phyloP scores from a whole-genome alignment of 2,113 vertebrate species.

The Bettongia penicillata region DNA sequence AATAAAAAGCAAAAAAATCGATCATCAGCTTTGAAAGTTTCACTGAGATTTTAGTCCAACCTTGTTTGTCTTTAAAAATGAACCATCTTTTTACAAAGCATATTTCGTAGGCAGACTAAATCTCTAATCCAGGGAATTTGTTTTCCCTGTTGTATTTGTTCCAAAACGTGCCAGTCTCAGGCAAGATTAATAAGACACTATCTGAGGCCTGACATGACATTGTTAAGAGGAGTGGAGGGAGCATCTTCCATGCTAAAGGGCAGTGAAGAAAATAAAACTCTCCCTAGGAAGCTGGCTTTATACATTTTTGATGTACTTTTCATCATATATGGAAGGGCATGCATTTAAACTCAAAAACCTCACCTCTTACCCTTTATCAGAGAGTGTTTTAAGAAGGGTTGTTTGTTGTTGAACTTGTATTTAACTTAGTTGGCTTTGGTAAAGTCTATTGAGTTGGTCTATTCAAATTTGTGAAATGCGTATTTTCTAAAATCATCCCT shows the following conservation, averaged over 20 bases:
- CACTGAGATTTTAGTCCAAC: background rate
- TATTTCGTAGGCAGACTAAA: background rate
- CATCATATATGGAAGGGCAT: slow-evolving; percentile 21
- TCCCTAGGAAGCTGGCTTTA: slow-evolving; percentile 42
- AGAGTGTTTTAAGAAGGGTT: background rate
- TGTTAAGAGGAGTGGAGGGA: background rate
- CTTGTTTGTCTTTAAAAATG: slow-evolving; percentile 18
- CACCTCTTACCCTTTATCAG: slow-evolving; percentile 10
- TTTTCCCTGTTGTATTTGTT: background rate
- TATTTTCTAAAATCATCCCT: slow-evolving; percentile 46
- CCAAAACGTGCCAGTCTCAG: background rate
- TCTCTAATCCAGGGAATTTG: background rate
- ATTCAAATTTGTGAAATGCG: slow-evolving; percentile 12
- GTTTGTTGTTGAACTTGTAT: background rate
- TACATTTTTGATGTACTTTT: slow-evolving; percentile 41
- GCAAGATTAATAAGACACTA: background rate
- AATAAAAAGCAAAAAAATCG: slow-evolving; percentile 26
- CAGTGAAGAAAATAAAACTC: slow-evolving; percentile 10
- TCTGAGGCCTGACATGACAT: slow-evolving; percentile 36
- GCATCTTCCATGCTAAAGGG: background rate
- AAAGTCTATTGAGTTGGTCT: background rate
- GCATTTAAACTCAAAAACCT: slow-evolving; percentile 44
- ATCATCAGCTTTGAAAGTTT: background rate
- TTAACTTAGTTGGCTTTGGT: slow-evolving; percentile 48
- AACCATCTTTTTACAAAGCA: background rate